These are phyloP conservation scores for Rhinolophus ferrumequinum DNA, from an alignment of 2,113 vertebrate genomes.

Conservation along the genomic window DNA sequence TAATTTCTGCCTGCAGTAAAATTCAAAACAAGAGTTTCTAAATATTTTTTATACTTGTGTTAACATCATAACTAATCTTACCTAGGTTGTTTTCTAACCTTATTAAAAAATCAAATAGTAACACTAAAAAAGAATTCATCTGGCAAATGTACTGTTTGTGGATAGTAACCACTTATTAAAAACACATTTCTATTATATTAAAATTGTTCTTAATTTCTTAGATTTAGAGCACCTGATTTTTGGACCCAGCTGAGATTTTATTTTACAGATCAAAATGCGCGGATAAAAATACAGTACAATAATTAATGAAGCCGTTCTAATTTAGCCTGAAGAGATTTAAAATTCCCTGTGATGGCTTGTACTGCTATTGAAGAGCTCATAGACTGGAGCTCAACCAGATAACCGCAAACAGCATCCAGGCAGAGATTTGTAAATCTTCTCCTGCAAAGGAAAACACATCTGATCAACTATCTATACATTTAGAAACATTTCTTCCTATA, in stretches of 20 bases:
- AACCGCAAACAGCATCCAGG: constrained; percentile 95
- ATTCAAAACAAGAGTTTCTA: constrained; percentile 56
- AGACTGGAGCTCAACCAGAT: constrained; percentile 97
- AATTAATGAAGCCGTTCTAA: constrained; percentile 94
- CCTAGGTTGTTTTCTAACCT: constrained; percentile 56
- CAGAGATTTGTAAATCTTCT: constrained; percentile 95
- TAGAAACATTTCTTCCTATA: neutral
- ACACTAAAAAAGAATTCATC: constrained; percentile 65
- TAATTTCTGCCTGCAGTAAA: constrained; percentile 1
- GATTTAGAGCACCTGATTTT: constrained; percentile 60
- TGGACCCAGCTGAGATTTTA: constrained; percentile 55
- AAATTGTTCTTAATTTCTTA: constrained; percentile 45
- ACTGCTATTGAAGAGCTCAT: constrained; percentile 91
- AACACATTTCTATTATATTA: constrained; percentile 56
- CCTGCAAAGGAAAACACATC: constrained; percentile 81
- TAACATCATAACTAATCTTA: constrained; percentile 50
- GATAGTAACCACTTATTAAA: constrained; percentile 65
- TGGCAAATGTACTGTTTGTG: constrained; percentile 75
- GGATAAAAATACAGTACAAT: neutral
- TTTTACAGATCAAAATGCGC: constrained; percentile 70
- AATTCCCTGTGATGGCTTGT: constrained; percentile 92
- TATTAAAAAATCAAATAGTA: constrained; percentile 63
- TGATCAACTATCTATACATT: neutral
- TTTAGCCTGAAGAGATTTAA: constrained; percentile 97
- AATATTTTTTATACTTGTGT: constrained; percentile 66